These are phyloP conservation scores for Chroicocephalus ridibundus DNA, from an alignment of 2,113 vertebrate genomes.

Conservation along the genomic window DNA sequence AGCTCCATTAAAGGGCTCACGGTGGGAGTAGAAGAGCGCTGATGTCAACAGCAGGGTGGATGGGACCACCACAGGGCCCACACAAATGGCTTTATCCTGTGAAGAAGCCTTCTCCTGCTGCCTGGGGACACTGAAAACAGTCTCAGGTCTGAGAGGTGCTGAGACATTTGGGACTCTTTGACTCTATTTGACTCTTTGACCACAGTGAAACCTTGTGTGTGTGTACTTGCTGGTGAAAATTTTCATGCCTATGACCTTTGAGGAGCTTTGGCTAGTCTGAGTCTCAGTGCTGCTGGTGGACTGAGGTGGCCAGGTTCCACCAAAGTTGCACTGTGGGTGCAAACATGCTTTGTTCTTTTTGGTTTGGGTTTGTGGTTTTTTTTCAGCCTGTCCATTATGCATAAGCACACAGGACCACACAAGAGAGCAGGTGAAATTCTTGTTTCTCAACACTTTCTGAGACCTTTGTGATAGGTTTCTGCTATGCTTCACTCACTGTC, in stretches of 20 bases:
- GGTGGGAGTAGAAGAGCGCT: background rate
- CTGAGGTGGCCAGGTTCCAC: background rate
- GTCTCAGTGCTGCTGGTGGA: rapidly evolving
- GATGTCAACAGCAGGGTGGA: background rate
- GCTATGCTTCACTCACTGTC: background rate
- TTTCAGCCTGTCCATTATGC: background rate
- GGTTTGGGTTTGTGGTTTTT: background rate
- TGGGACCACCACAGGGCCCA: background rate
- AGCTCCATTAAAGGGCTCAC: background rate
- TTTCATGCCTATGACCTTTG: background rate
- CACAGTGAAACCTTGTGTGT: background rate
- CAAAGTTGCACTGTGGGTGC: background rate
- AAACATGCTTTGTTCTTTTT: background rate
- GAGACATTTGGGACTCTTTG: background rate
- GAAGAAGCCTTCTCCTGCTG: background rate
- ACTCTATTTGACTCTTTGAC: background rate
- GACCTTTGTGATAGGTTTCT: background rate
- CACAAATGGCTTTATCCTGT: background rate
- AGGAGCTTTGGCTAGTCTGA: background rate
- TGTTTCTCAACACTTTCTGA: background rate
- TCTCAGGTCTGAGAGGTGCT: background rate
- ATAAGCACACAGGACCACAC: background rate
- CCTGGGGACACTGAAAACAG: background rate
- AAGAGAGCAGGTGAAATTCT: background rate
- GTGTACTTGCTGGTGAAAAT: background rate